Evolutionary conservation across 1,140 invertebrate genomes (phyloP).

Genomic region (Anastatus disparis): DNA sequence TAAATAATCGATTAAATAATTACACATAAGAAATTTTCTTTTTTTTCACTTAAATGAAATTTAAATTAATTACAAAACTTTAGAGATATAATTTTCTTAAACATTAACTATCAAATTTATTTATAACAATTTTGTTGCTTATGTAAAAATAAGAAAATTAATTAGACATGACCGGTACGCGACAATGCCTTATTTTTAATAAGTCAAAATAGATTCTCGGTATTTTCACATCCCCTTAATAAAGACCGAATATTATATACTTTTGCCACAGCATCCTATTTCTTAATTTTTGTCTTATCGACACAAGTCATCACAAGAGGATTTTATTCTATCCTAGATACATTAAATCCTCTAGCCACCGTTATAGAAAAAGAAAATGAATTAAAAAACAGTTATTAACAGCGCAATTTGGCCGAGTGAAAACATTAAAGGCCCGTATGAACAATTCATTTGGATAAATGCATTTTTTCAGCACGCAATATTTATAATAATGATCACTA

Average conservation of each 20-base stretch:
- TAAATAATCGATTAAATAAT: constrained; percentile 17
- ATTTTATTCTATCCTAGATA: neutral
- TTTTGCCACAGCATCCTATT: neutral
- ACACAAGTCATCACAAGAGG: constrained; percentile 6
- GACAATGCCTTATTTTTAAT: constrained; percentile 6
- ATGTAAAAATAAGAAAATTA: too few species aligned
- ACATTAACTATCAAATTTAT: constrained; percentile 6
- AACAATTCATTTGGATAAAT: constrained; percentile 28
- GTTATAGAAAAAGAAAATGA: neutral
- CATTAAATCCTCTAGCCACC: neutral
- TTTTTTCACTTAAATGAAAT: neutral
- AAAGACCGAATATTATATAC: constrained; percentile 16
- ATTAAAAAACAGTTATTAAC: constrained; percentile 15
- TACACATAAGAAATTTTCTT: constrained; percentile 10
- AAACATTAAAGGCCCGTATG: neutral
- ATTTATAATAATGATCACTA: constrained; percentile 16
- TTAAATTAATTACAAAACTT: constrained; percentile 9
- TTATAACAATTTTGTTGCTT: neutral
- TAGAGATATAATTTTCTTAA: constrained; percentile 15
- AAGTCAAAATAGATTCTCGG: neutral
- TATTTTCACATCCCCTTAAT: constrained; percentile 26
- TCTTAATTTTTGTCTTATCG: neutral
- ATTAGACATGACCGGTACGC: too few species aligned
- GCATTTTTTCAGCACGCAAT: constrained; percentile 19
- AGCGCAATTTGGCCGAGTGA: constrained; percentile 5